Conservation (phyloP, 2,888 invertebrate genomes). For the Lycia hirtaria region DNA sequence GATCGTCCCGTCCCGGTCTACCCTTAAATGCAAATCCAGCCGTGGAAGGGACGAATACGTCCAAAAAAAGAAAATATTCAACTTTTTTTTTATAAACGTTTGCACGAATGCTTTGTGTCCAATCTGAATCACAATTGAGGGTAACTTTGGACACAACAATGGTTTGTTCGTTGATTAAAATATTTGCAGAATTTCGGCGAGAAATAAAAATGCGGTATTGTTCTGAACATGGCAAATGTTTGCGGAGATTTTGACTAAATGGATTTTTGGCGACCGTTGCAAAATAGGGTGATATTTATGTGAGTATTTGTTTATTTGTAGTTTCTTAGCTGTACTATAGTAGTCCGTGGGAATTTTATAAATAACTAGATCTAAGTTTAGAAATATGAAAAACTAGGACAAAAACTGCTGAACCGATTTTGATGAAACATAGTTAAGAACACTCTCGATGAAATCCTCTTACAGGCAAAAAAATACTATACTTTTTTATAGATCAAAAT, state of each 20-base stretch:
- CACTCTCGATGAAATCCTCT: too few species aligned
- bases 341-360: too few species aligned
- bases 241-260: constrained; percentile 24
- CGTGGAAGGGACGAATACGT: constrained; percentile 21
- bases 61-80: constrained; percentile 57
- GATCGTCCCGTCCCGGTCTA: constrained; percentile 34
- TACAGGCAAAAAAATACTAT: too few species aligned
- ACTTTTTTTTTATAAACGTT: constrained; percentile 75
- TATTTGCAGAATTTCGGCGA: constrained; percentile 62
- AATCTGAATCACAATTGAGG: constrained; percentile 66
- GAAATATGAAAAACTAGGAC: too few species aligned
- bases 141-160: constrained; percentile 60
- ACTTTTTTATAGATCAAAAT: too few species aligned
- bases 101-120: constrained; percentile 71
- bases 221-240: constrained; percentile 24
- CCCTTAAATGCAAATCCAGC: constrained; percentile 63
- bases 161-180: constrained; percentile 72
- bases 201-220: constrained; percentile 32
- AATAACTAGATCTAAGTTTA: too few species aligned
- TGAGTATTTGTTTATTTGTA: too few species aligned
- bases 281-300: too few species aligned
- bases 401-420: too few species aligned
- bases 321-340: too few species aligned
- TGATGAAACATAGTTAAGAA: too few species aligned
- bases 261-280: too few species aligned